Base-by-base conservation (phyloP, 2,888 invertebrate species). In the Melanostoma scalare region DNA sequence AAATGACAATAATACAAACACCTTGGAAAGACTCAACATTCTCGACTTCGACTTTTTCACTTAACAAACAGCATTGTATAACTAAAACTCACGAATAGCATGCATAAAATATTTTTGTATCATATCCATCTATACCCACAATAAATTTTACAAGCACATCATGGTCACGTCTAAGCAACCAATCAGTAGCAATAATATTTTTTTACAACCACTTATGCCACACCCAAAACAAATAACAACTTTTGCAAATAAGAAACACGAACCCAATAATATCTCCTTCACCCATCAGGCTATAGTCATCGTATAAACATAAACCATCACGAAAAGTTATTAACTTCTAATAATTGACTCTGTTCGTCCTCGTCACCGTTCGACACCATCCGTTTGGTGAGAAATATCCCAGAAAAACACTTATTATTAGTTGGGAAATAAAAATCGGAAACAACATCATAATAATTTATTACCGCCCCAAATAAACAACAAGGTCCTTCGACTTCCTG, bases 321-420 rank as follows among this genome's bases (percentile, higher is more conserved):
- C 74, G 79, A 78, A 84, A 84, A 79, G 79, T 84, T 84, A 84
- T 84, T 84, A 84, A 75, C 79, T 79, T 84, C 61, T 65, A 53
- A 79, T 79, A 84, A 84, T 79, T 84, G 84, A 35, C 71, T 74
- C 35, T 6, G 31, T 31, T 65, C 53, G 60, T 67, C 74, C 46
- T 55, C 6, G 53, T 53, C 69, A 69, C 48, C 63, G 63, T 63
- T 67, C 63, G 58, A 56, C 80, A 68, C 55, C n/a, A 50, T n/a
- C n/a, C n/a, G n/a, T n/a, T n/a, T n/a, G n/a, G n/a, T 79, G 74
- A 56, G 38, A 79, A 74, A 65, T 73, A 78, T 74, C 44, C 55
- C 53, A 42, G 53, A 9, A 60, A 20, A n/a, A 5, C 30, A 50
- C 10, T 52, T n/a, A 53, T 10, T 6, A 48, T 52, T 61, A 68